Percentiles rank a stretch among this genome's conserved stretches.
phyloP scores from a whole-genome alignment of 2,797 vertebrate genomes.

The Orestias chungarensis region DNA sequence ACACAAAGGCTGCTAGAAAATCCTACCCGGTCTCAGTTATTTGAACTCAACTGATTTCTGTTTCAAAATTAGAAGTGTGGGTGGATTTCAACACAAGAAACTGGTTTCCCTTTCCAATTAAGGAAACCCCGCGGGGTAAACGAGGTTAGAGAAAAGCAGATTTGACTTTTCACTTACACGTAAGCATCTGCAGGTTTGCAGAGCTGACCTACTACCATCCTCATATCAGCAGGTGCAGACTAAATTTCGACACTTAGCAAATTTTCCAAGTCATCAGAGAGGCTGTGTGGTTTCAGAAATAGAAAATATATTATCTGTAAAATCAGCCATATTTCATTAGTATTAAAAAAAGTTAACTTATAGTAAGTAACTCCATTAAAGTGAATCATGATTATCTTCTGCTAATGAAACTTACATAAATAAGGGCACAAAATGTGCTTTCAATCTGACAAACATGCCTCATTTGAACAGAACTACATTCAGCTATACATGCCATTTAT shows the following conservation, averaged over 20 bases:
- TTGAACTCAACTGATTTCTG: not conserved
- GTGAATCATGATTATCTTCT: no score
- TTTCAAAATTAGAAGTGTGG: not conserved
- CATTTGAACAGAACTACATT: not conserved
- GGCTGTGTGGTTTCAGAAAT: not conserved
- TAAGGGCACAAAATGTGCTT: no score
- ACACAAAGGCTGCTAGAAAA: not conserved
- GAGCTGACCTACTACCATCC: not conserved
- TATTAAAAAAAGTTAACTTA: no score
- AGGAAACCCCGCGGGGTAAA: not conserved
- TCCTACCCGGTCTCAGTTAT: not conserved
- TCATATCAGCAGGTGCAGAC: constrained; percentile 2
- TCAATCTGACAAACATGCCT: no score
- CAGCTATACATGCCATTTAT: not conserved
- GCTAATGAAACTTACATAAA: no score
- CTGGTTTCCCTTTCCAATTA: not conserved
- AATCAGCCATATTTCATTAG: no score
- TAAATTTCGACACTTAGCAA: constrained; percentile 25
- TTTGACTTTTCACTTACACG: not conserved
- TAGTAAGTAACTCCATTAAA: no score
- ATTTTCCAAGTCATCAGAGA: constrained; percentile 10
- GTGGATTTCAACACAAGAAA: not conserved
- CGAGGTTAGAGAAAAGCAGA: not conserved
- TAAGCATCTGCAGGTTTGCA: not conserved
- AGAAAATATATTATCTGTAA: no score